A percentile compares a stretch with the other conserved stretches of the same genome.
Evolutionary conservation across 37 sponge, comb jelly and placozoan species (phyloP).

Genomic region (Mnemiopsis leidyi): DNA sequence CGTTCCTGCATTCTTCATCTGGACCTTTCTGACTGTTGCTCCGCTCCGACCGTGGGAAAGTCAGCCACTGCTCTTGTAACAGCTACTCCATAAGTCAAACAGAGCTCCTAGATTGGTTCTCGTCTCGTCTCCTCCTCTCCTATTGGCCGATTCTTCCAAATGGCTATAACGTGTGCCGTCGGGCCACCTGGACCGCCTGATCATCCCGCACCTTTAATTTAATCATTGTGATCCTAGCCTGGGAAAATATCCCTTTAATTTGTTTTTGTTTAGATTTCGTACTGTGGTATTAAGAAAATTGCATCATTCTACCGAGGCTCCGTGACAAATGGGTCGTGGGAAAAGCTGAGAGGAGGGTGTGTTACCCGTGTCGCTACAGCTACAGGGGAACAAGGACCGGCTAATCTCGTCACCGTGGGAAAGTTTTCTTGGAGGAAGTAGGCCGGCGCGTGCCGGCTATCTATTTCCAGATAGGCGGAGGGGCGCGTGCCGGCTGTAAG

Average conservation of each 20-base stretch:
- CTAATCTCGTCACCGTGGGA: not conserved
- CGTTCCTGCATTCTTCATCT: too few relatives aligned
- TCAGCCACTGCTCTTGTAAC: not conserved
- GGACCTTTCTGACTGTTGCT: not conserved
- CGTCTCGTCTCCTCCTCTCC: not conserved
- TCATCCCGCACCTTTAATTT: not conserved
- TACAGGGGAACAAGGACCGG: not conserved
- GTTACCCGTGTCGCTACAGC: not conserved
- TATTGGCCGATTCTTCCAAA: not conserved
- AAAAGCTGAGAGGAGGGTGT: not conserved
- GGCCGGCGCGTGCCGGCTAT: not conserved
- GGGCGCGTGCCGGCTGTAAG: not conserved
- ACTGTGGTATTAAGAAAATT: not conserved
- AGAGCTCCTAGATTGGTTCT: not conserved
- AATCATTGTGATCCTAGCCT: not conserved
- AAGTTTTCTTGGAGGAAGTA: not conserved
- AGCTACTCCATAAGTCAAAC: not conserved
- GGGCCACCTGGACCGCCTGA: not conserved
- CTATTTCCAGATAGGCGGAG: too few relatives aligned
- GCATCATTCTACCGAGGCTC: not conserved
- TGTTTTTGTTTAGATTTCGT: not conserved
- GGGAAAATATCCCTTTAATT: not conserved
- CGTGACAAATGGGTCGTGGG: not conserved
- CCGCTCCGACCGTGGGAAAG: not conserved
- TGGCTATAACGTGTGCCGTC: not conserved